Evolutionary conservation across 2,113 vertebrate genomes (phyloP).

Genomic region (Spermophilus dauricus): DNA sequence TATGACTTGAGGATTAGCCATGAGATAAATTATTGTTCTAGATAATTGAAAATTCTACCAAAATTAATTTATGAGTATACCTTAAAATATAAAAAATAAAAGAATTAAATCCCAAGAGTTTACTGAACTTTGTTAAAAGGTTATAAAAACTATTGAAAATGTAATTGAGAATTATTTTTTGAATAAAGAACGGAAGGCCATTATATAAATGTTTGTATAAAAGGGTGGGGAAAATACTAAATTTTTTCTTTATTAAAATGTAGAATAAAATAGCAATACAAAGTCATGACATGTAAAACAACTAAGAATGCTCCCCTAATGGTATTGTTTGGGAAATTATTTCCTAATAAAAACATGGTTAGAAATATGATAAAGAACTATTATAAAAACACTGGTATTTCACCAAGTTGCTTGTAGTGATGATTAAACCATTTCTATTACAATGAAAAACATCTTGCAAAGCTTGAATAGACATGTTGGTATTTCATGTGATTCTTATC

Average conservation of each 20-base stretch:
- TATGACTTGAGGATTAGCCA: neutral
- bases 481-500: neutral
- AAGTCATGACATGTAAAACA: conserved; percentile 14
- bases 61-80: conserved; percentile 50
- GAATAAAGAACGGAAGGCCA: neutral
- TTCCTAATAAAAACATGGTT: neutral
- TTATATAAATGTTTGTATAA: conserved; percentile 40
- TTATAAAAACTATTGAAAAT: conserved; percentile 37
- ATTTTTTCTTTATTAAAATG: conserved; percentile 45
- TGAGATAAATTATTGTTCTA: conserved; percentile 37
- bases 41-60: conserved; percentile 38
- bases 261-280: conserved; percentile 15
- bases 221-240: neutral
- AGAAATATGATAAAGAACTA: conserved; percentile 9
- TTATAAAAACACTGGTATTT: neutral
- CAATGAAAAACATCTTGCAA: conserved; percentile 4
- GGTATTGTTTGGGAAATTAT: neutral
- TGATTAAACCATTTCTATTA: conserved; percentile 42
- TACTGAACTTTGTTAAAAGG: neutral
- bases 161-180: conserved; percentile 55
- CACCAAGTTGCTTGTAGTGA: neutral
- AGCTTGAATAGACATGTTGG: conserved; percentile 20
- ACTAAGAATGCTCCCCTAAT: neutral
- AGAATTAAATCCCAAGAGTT: conserved; percentile 34
- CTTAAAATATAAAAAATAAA: conserved; percentile 49